These are phyloP conservation scores for Cryptophagus acutangulus DNA, from an alignment of 2,888 invertebrate species.

Conservation along the genomic window DNA sequence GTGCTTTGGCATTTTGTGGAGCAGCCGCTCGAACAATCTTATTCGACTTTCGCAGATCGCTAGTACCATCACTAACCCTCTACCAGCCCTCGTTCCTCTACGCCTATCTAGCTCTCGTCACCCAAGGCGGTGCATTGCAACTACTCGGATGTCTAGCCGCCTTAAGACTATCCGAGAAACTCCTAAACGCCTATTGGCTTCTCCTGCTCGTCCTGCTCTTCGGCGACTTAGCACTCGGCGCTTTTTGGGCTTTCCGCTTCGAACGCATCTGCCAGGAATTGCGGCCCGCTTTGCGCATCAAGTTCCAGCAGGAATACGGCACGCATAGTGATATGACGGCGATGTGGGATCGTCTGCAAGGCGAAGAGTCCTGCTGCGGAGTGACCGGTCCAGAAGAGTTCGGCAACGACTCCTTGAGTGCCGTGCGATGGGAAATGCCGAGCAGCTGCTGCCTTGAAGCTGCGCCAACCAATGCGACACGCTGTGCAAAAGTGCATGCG, in stretches of 20 bases:
- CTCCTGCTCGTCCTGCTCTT: conserved; percentile 71
- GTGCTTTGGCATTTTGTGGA: conserved; percentile 74
- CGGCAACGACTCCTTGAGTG: conserved; percentile 35
- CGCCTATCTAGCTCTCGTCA: conserved; percentile 75
- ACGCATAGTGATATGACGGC: conserved; percentile 66
- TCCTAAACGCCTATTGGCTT: conserved; percentile 81
- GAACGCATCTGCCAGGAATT: conserved; percentile 62
- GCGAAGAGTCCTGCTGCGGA: conserved; percentile 74
- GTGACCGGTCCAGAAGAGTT: conserved; percentile 53
- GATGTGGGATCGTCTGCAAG: conserved; percentile 72
- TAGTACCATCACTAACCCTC: conserved; percentile 69
- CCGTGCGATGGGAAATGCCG: conserved; percentile 36
- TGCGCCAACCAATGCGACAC: conserved; percentile 30
- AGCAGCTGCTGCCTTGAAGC: conserved; percentile 40
- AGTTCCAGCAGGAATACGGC: conserved; percentile 66
- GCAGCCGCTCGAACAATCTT: conserved; percentile 67
- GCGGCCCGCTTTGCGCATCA: conserved; percentile 56
- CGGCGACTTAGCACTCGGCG: conserved; percentile 78
- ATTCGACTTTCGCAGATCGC: conserved; percentile 64
- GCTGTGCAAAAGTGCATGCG: conserved; percentile 45
- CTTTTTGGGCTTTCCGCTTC: conserved; percentile 71
- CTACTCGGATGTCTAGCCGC: conserved; percentile 79
- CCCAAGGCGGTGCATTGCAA: conserved; percentile 64
- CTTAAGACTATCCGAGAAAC: conserved; percentile 70
- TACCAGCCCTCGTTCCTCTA: conserved; percentile 75